Percentiles rank a stretch among this genome's conserved stretches.
Conservation (phyloP, 2,113 vertebrate genomes). For the Ranitomeya variabilis region DNA sequence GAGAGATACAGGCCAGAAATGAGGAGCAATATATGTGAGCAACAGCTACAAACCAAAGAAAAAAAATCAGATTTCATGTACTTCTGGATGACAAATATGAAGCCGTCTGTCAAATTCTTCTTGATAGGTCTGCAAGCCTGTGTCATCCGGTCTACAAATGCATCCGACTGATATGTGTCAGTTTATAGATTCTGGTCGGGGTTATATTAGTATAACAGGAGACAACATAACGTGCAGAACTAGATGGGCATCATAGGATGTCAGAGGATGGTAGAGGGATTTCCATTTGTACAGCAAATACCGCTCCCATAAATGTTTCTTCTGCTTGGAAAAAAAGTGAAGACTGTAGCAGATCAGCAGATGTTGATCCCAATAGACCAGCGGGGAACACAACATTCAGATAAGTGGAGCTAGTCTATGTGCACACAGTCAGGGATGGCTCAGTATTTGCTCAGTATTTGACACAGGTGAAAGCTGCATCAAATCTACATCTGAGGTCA, state of each 20-base stretch:
- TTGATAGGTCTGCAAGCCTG: conserved; percentile 50
- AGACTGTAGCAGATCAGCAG: too few relatives aligned
- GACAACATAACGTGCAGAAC: neutral
- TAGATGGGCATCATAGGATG: neutral
- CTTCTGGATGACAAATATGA: conserved; percentile 57
- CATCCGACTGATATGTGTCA: conserved; percentile 53
- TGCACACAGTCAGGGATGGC: too few relatives aligned
- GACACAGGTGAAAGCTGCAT: too few relatives aligned
- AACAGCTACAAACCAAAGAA: conserved; percentile 36
- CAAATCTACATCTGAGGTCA: too few relatives aligned
- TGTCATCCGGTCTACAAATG: conserved; percentile 39
- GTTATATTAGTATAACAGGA: neutral
- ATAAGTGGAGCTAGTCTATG: too few relatives aligned
- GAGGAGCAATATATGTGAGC: conserved; percentile 16
- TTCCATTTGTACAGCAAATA: neutral
- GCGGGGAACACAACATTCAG: too few relatives aligned
- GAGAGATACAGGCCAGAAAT: neutral
- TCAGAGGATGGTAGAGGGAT: neutral
- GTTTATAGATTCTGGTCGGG: conserved; percentile 30
- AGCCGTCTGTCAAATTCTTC: conserved; percentile 57
- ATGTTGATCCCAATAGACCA: too few relatives aligned
- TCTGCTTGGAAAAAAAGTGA: too few relatives aligned
- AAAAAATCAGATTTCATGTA: conserved; percentile 10
- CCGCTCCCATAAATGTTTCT: neutral
- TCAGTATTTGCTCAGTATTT: too few relatives aligned